Percentiles rank a stretch among this genome's conserved stretches.
Conservation (phyloP, 1,140 invertebrate species). For the Drosophila willistoni region DNA sequence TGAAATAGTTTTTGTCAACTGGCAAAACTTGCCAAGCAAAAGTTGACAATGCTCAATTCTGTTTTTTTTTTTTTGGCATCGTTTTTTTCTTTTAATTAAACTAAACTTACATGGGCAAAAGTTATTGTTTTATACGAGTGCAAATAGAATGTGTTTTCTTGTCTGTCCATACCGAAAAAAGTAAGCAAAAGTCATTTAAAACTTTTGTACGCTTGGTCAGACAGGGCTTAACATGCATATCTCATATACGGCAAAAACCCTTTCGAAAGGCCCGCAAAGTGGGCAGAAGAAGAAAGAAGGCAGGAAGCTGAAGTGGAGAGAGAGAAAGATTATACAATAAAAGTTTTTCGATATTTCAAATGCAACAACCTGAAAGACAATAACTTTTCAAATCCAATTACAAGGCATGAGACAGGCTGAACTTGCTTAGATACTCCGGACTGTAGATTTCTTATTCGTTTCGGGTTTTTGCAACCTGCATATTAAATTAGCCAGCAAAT, state of each 20-base stretch:
- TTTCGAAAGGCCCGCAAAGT: not conserved
- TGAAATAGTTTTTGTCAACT: constrained; percentile 69
- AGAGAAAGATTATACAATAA: constrained; percentile 41
- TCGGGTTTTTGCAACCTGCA: constrained; percentile 60
- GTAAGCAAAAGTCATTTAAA: constrained; percentile 80
- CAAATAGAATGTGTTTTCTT: constrained; percentile 43
- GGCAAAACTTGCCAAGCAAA: constrained; percentile 55
- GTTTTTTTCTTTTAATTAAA: constrained; percentile 67
- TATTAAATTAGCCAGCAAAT: constrained; percentile 79
- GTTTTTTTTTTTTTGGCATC: constrained; percentile 20
- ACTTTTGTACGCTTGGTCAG: constrained; percentile 75
- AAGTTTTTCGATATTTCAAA: constrained; percentile 80
- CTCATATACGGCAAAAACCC: constrained; percentile 37
- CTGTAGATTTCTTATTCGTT: constrained; percentile 29
- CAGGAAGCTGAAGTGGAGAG: constrained; percentile 1
- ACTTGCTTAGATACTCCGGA: constrained; percentile 33
- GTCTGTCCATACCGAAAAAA: constrained; percentile 33
- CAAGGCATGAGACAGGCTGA: constrained; percentile 40
- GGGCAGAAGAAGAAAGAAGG: not conserved
- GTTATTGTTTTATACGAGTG: constrained; percentile 57
- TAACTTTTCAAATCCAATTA: constrained; percentile 77
- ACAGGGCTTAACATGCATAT: constrained; percentile 68
- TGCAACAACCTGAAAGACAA: constrained; percentile 62
- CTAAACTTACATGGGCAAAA: constrained; percentile 65
- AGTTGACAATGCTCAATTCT: constrained; percentile 42